Conservation (phyloP, 2,797 vertebrate species). For the Nannoperca obscura region DNA sequence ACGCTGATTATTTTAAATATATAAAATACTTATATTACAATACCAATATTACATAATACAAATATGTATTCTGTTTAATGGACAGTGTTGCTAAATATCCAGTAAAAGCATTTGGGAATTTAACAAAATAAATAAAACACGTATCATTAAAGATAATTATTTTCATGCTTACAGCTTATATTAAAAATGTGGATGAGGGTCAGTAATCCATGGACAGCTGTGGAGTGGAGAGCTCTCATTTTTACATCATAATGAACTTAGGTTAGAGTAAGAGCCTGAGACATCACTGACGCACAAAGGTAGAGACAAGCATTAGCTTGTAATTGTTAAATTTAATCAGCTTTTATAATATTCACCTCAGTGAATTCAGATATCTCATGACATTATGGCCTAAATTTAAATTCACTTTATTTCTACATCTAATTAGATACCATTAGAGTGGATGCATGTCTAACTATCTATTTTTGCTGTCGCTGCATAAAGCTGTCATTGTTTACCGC, state of each 20-base stretch:
- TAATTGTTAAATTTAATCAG: conserved; percentile 74
- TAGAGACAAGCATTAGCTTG: conserved; percentile 49
- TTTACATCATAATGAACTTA: conserved; percentile 66
- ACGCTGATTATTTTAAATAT: conserved; percentile 26
- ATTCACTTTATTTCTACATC: conserved; percentile 38
- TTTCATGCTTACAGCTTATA: conserved; percentile 35
- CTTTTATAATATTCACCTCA: conserved; percentile 67
- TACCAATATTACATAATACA: neutral
- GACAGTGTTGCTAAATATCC: neutral
- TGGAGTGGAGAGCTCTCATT: conserved; percentile 36
- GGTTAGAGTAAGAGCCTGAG: conserved; percentile 35
- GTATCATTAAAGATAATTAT: conserved; percentile 42
- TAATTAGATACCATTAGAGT: conserved; percentile 56
- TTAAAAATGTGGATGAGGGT: conserved; percentile 54
- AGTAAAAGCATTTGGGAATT: neutral
- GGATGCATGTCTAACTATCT: conserved; percentile 35
- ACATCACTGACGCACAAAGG: conserved; percentile 60
- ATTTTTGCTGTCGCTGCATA: conserved; percentile 15
- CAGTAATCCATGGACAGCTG: conserved; percentile 48
- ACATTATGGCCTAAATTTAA: conserved; percentile 57
- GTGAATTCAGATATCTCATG: conserved; percentile 53
- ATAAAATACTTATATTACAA: neutral
- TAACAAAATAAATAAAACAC: neutral
- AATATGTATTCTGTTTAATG: neutral
- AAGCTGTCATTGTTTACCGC: conserved; percentile 18